A percentile compares a stretch with the other conserved stretches of the same genome.
These are phyloP conservation scores for Pelobates cultripes DNA, from an alignment of 2,797 vertebrate genomes.

Conservation along the genomic window DNA sequence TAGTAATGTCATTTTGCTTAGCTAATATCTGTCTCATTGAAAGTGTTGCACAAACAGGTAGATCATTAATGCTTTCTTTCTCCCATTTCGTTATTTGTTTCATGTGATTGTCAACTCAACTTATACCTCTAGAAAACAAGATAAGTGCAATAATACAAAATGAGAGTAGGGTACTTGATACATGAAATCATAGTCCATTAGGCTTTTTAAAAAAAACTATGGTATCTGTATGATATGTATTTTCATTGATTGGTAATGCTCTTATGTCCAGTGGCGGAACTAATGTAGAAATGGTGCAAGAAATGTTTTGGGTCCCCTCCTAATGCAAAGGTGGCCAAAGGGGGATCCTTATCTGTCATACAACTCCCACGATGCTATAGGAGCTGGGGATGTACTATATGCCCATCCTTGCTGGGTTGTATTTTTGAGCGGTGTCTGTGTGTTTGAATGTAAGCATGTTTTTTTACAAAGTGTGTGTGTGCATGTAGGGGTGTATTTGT, in stretches of 20 bases:
- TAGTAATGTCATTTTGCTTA: constrained; percentile 38
- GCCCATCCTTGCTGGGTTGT: too few relatives aligned
- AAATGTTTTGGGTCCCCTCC: too few relatives aligned
- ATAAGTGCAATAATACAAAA: constrained; percentile 30
- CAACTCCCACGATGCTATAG: too few relatives aligned
- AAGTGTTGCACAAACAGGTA: constrained; percentile 14
- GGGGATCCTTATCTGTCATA: too few relatives aligned
- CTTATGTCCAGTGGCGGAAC: neutral
- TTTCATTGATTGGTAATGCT: neutral
- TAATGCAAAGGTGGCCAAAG: too few relatives aligned
- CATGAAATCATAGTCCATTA: constrained; percentile 33
- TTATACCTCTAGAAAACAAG: constrained; percentile 31
- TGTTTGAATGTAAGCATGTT: too few relatives aligned
- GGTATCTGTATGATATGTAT: constrained; percentile 12
- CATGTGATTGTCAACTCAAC: constrained; percentile 44
- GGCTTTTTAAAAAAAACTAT: neutral
- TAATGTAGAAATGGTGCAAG: too few relatives aligned
- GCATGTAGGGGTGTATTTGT: too few relatives aligned
- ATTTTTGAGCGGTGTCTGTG: too few relatives aligned
- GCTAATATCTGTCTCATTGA: constrained; percentile 36
- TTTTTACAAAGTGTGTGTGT: too few relatives aligned
- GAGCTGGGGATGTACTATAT: too few relatives aligned
- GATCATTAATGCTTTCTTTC: constrained; percentile 2
- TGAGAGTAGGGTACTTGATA: constrained; percentile 31
- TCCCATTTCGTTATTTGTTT: constrained; percentile 24